Conservation (phyloP, 2,797 vertebrate genomes). For the Acanthornis magna region DNA sequence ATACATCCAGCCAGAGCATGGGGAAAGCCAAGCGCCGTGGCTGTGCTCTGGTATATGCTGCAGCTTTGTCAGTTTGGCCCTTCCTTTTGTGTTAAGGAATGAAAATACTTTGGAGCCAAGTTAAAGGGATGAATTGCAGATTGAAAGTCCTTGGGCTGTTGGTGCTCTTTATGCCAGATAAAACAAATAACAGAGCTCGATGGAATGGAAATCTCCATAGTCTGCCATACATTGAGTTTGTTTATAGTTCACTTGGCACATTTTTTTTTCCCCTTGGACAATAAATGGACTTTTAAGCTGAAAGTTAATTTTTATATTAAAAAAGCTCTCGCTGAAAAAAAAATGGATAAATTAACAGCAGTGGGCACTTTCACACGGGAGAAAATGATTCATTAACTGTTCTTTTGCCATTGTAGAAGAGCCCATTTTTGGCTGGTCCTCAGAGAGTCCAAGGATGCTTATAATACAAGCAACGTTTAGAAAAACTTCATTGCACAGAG, state of each 20-base stretch:
- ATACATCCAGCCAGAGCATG: not conserved
- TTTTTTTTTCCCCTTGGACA: not conserved
- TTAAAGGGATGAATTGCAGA: constrained; percentile 16
- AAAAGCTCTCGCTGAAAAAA: constrained; percentile 30
- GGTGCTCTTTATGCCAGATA: constrained; percentile 11
- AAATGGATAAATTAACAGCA: constrained; percentile 71
- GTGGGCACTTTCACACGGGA: constrained; percentile 57
- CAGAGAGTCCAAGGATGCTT: constrained; percentile 66
- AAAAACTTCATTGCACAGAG: constrained; percentile 77
- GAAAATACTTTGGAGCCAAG: constrained; percentile 34
- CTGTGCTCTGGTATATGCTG: not conserved
- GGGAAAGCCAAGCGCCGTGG: not conserved
- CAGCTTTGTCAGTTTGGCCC: not conserved
- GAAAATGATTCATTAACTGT: constrained; percentile 74
- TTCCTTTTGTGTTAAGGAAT: constrained; percentile 26
- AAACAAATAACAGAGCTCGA: constrained; percentile 14
- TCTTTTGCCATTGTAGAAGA: constrained; percentile 67
- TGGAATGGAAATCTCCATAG: constrained; percentile 10
- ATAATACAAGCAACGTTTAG: constrained; percentile 64
- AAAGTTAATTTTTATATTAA: constrained; percentile 67
- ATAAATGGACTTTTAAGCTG: constrained; percentile 59
- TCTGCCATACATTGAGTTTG: constrained; percentile 4
- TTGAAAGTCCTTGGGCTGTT: constrained; percentile 1
- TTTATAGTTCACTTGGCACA: constrained; percentile 43
- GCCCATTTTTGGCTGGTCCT: constrained; percentile 72